phyloP scores from a whole-genome alignment of 2,113 vertebrate genomes.

The human (Homo sapiens) region DNA sequence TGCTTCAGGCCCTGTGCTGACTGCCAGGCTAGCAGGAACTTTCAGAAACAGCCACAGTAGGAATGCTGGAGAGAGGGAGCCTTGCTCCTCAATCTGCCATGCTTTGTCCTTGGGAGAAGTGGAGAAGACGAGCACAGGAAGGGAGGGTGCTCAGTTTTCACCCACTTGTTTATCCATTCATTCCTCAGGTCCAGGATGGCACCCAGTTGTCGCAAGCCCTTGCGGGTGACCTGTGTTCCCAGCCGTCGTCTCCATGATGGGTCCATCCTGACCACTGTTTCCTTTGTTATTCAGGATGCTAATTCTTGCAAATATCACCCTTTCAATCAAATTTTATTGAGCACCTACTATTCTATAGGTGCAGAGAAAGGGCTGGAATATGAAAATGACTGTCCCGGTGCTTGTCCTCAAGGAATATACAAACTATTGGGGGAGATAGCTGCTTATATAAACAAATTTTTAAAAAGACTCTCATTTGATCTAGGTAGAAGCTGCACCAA shows the following conservation, averaged over 20 bases:
- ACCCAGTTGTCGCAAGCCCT: fast-evolving
- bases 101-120: background rate
- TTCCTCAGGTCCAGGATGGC: background rate
- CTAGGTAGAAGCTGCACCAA: background rate
- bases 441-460: background rate
- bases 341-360: background rate
- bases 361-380: background rate
- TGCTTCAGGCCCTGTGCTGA: background rate
- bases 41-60: fast-evolving
- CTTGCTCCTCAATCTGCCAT: background rate
- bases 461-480: background rate
- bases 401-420: background rate
- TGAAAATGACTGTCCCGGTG: background rate
- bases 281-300: background rate
- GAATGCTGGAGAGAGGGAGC: too few species aligned
- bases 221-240: fast-evolving
- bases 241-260: background rate
- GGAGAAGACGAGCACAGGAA: background rate
- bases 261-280: too few species aligned
- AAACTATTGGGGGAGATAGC: background rate
- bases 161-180: background rate
- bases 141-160: background rate
- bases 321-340: background rate
- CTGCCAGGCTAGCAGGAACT: too few species aligned
- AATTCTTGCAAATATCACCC: background rate